Evolutionary conservation across 2,888 invertebrate genomes (phyloP).

Genomic region (Latheticus oryzae): DNA sequence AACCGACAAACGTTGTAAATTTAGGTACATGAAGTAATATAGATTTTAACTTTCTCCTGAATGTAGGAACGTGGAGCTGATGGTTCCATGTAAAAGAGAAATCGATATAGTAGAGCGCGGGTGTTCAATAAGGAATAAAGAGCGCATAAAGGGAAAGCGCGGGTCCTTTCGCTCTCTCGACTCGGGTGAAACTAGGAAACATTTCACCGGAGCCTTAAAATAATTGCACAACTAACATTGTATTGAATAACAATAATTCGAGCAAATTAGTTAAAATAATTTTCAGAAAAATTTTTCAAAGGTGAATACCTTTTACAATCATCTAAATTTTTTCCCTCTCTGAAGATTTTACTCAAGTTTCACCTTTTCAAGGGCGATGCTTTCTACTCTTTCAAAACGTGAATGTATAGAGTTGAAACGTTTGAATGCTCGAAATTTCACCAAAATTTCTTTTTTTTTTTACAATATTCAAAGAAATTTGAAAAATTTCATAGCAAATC

Average conservation of each 20-base stretch:
- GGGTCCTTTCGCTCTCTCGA: conserved; percentile 55
- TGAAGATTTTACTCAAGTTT: conserved; percentile 31
- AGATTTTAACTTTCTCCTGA: conserved; percentile 49
- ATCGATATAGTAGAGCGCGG: conserved; percentile 55
- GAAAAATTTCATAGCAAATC: too few species aligned
- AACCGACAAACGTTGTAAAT: conserved; percentile 22
- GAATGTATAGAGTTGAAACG: conserved; percentile 18
- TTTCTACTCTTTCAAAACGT: conserved; percentile 35
- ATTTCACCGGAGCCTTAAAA: conserved; percentile 43
- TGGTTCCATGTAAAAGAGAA: conserved; percentile 52
- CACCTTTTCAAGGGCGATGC: conserved; percentile 33
- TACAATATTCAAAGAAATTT: too few species aligned
- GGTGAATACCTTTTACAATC: too few species aligned
- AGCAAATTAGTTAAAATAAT: too few species aligned
- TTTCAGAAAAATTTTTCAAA: too few species aligned
- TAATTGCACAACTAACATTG: conserved; percentile 31
- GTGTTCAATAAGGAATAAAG: conserved; percentile 56
- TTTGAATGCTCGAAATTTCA: conserved; percentile 24
- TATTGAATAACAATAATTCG: conserved; percentile 34
- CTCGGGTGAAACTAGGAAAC: conserved; percentile 55
- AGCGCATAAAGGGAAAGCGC: conserved; percentile 55
- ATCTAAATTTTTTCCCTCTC: conserved; percentile 4
- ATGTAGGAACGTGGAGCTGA: conserved; percentile 42
- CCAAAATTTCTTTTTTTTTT: conserved; percentile 30
- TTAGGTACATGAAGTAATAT: conserved; percentile 34